These are phyloP conservation scores for Drosophila ercepeae DNA, from an alignment of 1,140 invertebrate species.

Conservation along the genomic window DNA sequence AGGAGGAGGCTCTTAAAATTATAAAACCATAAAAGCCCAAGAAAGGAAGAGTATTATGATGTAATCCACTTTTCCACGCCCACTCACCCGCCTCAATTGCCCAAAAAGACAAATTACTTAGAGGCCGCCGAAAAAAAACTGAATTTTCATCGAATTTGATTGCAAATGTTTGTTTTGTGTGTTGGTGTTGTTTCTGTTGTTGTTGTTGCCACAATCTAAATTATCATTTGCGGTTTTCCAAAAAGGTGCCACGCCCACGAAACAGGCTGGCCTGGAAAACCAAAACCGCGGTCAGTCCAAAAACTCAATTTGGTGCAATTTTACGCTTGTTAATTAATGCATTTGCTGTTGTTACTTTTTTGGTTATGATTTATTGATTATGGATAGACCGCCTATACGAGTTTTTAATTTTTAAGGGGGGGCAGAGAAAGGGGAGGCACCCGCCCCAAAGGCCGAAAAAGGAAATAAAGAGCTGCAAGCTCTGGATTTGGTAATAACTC, in stretches of 20 bases:
- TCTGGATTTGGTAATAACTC: slow-evolving; percentile 8
- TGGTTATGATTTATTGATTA: slow-evolving; percentile 43
- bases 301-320: slow-evolving; percentile 58
- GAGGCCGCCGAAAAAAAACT: slow-evolving; percentile 15
- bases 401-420: slow-evolving; percentile 1
- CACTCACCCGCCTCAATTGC: slow-evolving; percentile 33
- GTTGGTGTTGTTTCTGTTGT: too few relatives aligned
- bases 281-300: slow-evolving; percentile 38
- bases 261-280: slow-evolving; percentile 15
- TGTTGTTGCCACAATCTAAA: slow-evolving; percentile 32
- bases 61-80: slow-evolving; percentile 36
- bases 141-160: slow-evolving; percentile 48
- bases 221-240: slow-evolving; percentile 57
- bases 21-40: slow-evolving; percentile 3
- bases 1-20: too few relatives aligned
- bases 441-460: slow-evolving; percentile 23
- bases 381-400: background rate
- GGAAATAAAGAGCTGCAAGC: slow-evolving; percentile 27
- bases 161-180: slow-evolving; percentile 23
- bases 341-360: slow-evolving; percentile 22
- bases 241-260: slow-evolving; percentile 22
- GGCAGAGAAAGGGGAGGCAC: background rate
- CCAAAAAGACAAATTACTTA: slow-evolving; percentile 23
- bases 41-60: slow-evolving; percentile 2
- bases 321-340: slow-evolving; percentile 72